Conservation (phyloP, 2,888 invertebrate genomes). For the Cheiracanthium punctorium region DNA sequence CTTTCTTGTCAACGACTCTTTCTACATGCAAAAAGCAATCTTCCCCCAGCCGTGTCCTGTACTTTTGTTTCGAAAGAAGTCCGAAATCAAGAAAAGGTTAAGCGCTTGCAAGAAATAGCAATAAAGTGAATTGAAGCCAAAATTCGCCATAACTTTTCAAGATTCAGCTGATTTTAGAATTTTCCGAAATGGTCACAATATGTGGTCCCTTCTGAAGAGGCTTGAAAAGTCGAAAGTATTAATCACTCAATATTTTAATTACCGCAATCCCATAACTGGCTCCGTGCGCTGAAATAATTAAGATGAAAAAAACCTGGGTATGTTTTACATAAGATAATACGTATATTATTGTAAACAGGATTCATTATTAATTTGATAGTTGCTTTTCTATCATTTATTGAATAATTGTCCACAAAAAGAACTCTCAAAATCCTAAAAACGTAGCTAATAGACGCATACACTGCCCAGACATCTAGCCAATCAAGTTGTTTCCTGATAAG, state of each 20-base stretch:
- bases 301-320: no score
- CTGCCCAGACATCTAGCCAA: no score
- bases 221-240: conserved; percentile 40
- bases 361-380: no score
- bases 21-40: background rate
- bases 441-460: no score
- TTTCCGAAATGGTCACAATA: conserved; percentile 30
- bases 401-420: no score
- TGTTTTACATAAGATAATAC: no score
- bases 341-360: no score
- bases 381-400: no score
- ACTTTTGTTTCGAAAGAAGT: no score
- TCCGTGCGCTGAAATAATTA: no score
- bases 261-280: background rate
- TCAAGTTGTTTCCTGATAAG: no score
- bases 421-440: no score
- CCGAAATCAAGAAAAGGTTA: conserved; percentile 52
- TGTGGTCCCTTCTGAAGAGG: background rate
- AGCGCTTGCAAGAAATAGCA: conserved; percentile 31
- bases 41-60: background rate
- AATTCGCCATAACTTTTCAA: conserved; percentile 42
- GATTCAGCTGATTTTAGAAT: conserved; percentile 17
- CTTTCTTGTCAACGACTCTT: background rate
- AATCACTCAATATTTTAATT: conserved; percentile 52
- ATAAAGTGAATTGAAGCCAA: conserved; percentile 28